phyloP scores from a whole-genome alignment of 92 coral and sea anemone species.

The Porites evermanni region DNA sequence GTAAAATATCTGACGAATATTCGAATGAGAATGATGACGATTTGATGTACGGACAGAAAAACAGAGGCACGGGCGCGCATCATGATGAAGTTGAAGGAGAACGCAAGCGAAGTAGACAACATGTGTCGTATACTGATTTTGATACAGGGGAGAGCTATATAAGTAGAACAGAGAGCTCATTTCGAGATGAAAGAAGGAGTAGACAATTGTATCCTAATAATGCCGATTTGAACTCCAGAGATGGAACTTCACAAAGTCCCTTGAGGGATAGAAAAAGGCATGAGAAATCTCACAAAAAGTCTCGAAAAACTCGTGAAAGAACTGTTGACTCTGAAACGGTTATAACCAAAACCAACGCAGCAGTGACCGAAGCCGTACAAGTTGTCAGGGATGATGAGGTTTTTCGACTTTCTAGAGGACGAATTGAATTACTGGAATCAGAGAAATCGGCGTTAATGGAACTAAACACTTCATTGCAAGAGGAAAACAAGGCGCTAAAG shows the following conservation, averaged over 20 bases:
- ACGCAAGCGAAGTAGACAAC: not conserved
- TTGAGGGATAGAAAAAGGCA: not conserved
- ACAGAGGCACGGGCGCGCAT: conserved; percentile 6
- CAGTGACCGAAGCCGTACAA: conserved; percentile 45
- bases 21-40: not conserved
- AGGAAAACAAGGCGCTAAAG: conserved; percentile 90
- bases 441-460: conserved; percentile 87
- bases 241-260: not conserved
- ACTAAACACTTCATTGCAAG: conserved; percentile 81
- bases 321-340: conserved; percentile 22
- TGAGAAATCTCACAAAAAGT: conserved; percentile 11
- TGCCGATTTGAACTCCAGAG: conserved; percentile 3
- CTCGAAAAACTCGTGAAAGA: conserved; percentile 24
- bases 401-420: conserved; percentile 53
- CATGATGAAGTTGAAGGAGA: conserved; percentile 20
- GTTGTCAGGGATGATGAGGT: conserved; percentile 38
- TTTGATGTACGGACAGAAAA: not conserved
- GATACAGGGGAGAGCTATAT: not conserved
- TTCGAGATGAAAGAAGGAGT: not conserved
- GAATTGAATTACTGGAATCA: conserved; percentile 75
- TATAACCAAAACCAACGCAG: conserved; percentile 23
- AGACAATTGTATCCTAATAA: not conserved
- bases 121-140: not conserved
- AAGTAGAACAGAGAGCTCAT: not conserved
- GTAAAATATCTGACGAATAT: not conserved